A percentile compares a stretch with the other conserved stretches of the same genome.
Evolutionary conservation across 2,113 vertebrate genomes (phyloP).

Genomic region (Labeo catla): DNA sequence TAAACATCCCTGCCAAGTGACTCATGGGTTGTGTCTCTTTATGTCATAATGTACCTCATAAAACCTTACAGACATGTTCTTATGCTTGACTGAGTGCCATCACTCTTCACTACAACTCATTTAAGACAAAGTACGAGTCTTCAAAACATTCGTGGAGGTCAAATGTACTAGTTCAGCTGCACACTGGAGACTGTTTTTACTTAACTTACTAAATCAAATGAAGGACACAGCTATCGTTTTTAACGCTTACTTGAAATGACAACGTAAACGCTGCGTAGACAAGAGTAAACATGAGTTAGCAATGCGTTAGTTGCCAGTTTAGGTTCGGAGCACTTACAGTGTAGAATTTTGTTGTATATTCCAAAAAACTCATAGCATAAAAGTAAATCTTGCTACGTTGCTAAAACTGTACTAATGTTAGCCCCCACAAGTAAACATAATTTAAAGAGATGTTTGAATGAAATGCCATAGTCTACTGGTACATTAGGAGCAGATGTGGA

Average conservation of each 20-base stretch:
- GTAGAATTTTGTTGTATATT: not conserved
- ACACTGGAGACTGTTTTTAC: not conserved
- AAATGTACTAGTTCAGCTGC: not conserved
- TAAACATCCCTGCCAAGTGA: constrained; percentile 1
- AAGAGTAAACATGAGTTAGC: not conserved
- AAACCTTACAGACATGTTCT: constrained; percentile 9
- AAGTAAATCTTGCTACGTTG: not conserved
- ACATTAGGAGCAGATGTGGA: not conserved
- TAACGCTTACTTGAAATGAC: not conserved
- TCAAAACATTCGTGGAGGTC: not conserved
- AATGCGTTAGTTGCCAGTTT: not conserved
- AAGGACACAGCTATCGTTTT: not conserved
- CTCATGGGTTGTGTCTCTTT: constrained; percentile 6
- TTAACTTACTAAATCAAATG: not conserved
- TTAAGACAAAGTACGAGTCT: not conserved
- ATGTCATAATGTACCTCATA: constrained; percentile 15
- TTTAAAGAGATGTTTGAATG: not conserved
- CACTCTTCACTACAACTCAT: constrained; percentile 1
- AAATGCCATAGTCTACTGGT: not conserved
- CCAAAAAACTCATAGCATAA: not conserved
- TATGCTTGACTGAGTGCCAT: not conserved
- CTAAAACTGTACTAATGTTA: not conserved
- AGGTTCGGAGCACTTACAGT: not conserved
- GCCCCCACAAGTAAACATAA: too few species aligned
- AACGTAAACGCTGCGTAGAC: not conserved